Percentiles rank a stretch among this genome's conserved stretches.
Evolutionary conservation across 2,113 vertebrate species (phyloP).

Genomic region (Serilophus lunatus): DNA sequence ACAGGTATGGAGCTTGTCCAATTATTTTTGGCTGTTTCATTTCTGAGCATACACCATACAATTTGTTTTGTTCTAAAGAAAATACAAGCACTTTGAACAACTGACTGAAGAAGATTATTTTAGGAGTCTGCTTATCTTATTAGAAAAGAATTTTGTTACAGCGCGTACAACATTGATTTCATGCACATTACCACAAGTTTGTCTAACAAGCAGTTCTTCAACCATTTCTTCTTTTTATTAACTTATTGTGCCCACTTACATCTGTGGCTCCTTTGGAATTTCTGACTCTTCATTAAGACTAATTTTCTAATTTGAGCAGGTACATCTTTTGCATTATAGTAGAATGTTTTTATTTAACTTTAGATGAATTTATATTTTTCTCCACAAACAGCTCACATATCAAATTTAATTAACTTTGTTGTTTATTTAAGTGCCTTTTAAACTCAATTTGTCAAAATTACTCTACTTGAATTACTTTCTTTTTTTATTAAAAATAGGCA

Average conservation of each 20-base stretch:
- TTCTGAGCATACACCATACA: neutral
- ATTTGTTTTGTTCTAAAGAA: neutral
- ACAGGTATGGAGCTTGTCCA: neutral
- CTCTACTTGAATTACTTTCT: neutral
- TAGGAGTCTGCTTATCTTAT: neutral
- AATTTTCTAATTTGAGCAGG: conserved; percentile 28
- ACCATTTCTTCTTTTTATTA: neutral
- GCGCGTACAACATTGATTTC: neutral
- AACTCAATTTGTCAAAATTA: conserved; percentile 24
- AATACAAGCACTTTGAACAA: neutral
- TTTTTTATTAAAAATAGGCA: neutral
- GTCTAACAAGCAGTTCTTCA: neutral
- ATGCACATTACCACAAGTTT: neutral
- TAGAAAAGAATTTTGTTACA: neutral
- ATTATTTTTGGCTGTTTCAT: neutral
- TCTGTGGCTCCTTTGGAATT: neutral
- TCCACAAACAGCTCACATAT: neutral
- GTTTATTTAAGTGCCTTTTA: conserved; percentile 2
- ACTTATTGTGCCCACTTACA: neutral
- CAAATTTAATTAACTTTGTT: conserved; percentile 24
- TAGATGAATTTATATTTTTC: neutral
- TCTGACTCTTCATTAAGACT: conserved; percentile 13
- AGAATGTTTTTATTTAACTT: neutral
- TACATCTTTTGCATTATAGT: neutral
- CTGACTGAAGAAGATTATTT: neutral